A percentile compares a stretch with the other conserved stretches of the same genome.
Conservation (phyloP, 2,113 vertebrate genomes). For the Labeo catla region DNA sequence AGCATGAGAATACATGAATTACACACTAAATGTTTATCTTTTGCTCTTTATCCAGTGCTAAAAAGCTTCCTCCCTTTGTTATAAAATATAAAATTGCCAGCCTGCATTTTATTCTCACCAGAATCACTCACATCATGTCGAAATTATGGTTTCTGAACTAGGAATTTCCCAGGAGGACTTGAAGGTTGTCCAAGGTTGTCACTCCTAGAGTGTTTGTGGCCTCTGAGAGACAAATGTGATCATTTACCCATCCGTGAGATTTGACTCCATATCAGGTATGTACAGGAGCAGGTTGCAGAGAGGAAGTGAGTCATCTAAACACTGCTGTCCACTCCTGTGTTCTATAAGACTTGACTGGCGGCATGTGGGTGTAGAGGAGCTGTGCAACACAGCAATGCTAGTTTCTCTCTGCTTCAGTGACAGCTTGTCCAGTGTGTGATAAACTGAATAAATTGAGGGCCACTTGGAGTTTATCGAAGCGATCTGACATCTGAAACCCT, state of each 20-base stretch:
- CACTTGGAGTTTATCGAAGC: slow-evolving; percentile 43
- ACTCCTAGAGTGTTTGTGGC: neutral
- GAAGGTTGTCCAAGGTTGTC: neutral
- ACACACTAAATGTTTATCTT: neutral
- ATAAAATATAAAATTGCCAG: neutral
- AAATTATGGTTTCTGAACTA: neutral
- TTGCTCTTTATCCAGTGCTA: neutral
- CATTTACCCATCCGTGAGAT: neutral
- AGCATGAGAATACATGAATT: neutral
- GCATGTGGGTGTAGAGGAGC: slow-evolving; percentile 9
- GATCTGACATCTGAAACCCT: slow-evolving; percentile 65
- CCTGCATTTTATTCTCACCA: neutral
- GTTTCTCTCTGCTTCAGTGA: slow-evolving; percentile 34
- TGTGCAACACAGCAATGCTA: neutral
- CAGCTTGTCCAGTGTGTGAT: slow-evolving; percentile 13
- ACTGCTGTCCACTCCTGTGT: neutral
- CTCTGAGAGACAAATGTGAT: neutral
- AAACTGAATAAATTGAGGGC: neutral
- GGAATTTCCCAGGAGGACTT: neutral
- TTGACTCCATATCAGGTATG: slow-evolving; percentile 7
- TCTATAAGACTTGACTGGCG: neutral
- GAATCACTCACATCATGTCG: neutral
- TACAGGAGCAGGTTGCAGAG: neutral
- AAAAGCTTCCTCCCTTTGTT: neutral
- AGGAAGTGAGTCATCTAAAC: slow-evolving; percentile 22